These are phyloP conservation scores for Fregata magnificens DNA, from an alignment of 2,113 vertebrate species.

Conservation along the genomic window DNA sequence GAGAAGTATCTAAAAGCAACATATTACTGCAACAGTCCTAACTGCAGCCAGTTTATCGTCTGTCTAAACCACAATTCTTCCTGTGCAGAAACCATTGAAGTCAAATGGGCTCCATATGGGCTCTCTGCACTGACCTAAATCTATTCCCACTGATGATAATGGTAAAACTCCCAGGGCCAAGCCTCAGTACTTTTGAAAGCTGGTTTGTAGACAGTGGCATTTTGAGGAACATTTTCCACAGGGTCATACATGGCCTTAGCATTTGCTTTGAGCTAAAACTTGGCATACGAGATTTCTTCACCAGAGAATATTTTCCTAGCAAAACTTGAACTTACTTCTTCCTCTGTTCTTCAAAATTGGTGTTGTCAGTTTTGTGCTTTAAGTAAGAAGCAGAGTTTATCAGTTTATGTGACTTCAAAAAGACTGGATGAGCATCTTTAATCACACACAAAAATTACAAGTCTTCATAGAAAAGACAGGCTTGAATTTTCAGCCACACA, in stretches of 20 bases:
- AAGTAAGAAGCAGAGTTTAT: background rate
- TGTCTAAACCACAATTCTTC: background rate
- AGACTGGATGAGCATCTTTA: background rate
- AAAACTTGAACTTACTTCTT: background rate
- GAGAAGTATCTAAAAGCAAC: background rate
- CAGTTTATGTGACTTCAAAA: background rate
- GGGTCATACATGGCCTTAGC: background rate
- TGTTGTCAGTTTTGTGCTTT: constrained; percentile 24
- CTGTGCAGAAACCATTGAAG: background rate
- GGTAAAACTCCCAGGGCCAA: background rate
- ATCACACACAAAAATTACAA: background rate
- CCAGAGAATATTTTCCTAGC: background rate
- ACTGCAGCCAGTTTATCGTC: background rate
- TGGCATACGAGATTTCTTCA: background rate
- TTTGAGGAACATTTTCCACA: background rate
- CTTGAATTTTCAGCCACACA: background rate
- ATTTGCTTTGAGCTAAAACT: background rate
- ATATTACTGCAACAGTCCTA: background rate
- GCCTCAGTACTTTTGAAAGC: background rate
- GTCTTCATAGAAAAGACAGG: background rate
- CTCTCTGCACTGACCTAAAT: background rate
- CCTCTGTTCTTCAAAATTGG: background rate
- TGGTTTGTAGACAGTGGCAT: background rate
- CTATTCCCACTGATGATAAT: background rate
- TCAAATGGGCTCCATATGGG: background rate